These are phyloP conservation scores for Eulemur rufifrons DNA, from an alignment of 2,113 vertebrate genomes.

Conservation along the genomic window DNA sequence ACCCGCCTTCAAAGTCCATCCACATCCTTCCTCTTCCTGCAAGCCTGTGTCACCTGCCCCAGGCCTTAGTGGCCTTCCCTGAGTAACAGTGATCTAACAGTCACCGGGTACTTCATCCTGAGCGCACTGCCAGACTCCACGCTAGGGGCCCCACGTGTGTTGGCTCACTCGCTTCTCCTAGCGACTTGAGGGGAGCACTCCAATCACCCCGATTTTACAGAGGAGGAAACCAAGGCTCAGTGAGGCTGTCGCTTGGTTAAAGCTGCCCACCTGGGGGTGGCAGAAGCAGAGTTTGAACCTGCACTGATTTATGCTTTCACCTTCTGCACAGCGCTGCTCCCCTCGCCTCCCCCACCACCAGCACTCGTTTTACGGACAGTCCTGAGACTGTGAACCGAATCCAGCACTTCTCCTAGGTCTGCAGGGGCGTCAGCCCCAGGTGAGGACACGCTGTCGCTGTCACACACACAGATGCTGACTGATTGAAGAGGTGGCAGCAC, in stretches of 20 bases:
- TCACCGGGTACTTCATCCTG: not conserved
- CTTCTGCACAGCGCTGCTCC: not conserved
- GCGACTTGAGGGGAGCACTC: not conserved
- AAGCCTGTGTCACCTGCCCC: not conserved
- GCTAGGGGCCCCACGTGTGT: not conserved
- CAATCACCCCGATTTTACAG: not conserved
- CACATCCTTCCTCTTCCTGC: not conserved
- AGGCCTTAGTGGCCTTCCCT: not conserved
- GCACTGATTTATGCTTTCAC: not conserved
- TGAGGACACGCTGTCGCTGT: rapidly evolving
- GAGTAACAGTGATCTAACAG: not conserved
- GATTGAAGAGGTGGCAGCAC: not conserved
- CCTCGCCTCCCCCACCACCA: not conserved
- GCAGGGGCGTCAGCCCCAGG: not conserved
- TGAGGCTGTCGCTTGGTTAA: not conserved
- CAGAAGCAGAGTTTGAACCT: not conserved
- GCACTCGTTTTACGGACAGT: not conserved
- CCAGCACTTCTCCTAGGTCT: not conserved
- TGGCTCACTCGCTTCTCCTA: not conserved
- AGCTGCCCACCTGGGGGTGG: not conserved
- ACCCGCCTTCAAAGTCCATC: not conserved
- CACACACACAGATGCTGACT: not conserved
- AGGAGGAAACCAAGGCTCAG: not conserved
- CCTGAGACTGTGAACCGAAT: not conserved
- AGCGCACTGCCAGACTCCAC: not conserved